These are phyloP conservation scores for Centroberyx gerrardi DNA, from an alignment of 2,797 vertebrate genomes.

Conservation along the genomic window DNA sequence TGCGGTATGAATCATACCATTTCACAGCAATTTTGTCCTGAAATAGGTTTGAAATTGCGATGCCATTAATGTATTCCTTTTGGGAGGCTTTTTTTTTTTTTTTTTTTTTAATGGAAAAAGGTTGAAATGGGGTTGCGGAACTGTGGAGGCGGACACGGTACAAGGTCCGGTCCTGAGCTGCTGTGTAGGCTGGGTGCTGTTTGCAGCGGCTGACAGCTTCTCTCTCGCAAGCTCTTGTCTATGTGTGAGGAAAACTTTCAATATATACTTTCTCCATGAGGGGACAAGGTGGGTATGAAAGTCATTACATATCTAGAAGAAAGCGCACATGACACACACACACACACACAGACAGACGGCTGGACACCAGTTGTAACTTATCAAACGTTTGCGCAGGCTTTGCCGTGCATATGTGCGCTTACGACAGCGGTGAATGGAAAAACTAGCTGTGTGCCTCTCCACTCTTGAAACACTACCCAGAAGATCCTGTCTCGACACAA, in stretches of 20 bases:
- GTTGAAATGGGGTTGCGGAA: constrained; percentile 33
- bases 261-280: constrained; percentile 15
- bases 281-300: constrained; percentile 1
- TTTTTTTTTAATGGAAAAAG: constrained; percentile 55
- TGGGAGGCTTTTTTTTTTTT: constrained; percentile 22
- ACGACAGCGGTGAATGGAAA: background rate
- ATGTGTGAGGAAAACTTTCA: constrained; percentile 8
- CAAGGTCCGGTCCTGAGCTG: constrained; percentile 38
- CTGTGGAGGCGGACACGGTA: constrained; percentile 32
- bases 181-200: constrained; percentile 46
- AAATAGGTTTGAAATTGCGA: constrained; percentile 65
- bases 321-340: background rate
- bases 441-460: constrained; percentile 11
- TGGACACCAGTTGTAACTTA: background rate
- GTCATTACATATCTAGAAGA: background rate
- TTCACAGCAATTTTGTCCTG: constrained; percentile 57
- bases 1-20: constrained; percentile 66
- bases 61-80: constrained; percentile 48
- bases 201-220: constrained; percentile 21
- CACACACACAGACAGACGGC: background rate
- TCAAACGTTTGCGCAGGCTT: background rate
- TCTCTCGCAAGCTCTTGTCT: constrained; percentile 29
- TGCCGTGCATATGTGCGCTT: constrained; percentile 1
- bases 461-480: constrained; percentile 35
- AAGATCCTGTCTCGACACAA: constrained; percentile 49